These are phyloP conservation scores for Intellagama lesueurii DNA, from an alignment of 2,797 vertebrate species.

Conservation along the genomic window DNA sequence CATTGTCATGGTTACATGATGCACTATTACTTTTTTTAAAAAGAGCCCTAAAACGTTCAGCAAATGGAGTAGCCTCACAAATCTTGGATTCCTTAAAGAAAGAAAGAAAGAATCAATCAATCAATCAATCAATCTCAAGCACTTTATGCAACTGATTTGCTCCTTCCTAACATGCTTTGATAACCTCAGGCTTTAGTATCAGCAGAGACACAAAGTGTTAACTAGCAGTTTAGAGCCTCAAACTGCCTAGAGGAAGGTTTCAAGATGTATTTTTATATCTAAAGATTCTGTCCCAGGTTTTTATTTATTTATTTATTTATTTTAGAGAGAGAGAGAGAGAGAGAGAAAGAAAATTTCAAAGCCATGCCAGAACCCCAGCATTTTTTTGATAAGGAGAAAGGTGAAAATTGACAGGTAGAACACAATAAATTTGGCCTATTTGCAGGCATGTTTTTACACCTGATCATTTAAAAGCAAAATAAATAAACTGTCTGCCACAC, in stretches of 20 bases:
- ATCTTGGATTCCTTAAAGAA: too few species aligned
- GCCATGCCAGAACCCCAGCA: too few species aligned
- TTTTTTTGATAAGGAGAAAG: not conserved
- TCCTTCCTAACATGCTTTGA: not conserved
- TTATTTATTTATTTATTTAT: too few species aligned
- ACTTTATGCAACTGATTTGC: not conserved
- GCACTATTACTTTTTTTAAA: not conserved
- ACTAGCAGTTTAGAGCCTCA: constrained; percentile 1
- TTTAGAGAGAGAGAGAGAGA: too few species aligned
- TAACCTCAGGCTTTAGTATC: not conserved
- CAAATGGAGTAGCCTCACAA: not conserved
- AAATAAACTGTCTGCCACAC: too few species aligned
- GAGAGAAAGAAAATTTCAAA: too few species aligned
- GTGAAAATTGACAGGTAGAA: too few species aligned
- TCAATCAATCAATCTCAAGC: not conserved
- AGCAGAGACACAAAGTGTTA: constrained; percentile 12
- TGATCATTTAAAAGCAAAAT: too few species aligned
- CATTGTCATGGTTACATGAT: constrained; percentile 32
- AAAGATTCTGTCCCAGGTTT: not conserved
- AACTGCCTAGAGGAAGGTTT: not conserved
- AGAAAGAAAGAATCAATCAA: too few species aligned
- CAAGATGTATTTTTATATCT: not conserved
- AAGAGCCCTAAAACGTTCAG: constrained; percentile 11
- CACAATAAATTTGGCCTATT: too few species aligned
- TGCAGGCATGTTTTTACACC: not conserved